Evolutionary conservation across 2,888 invertebrate genomes (phyloP), one percentile per base, ranked within the genome.

Genomic region (Gymnoscelis rufifasciata): DNA sequence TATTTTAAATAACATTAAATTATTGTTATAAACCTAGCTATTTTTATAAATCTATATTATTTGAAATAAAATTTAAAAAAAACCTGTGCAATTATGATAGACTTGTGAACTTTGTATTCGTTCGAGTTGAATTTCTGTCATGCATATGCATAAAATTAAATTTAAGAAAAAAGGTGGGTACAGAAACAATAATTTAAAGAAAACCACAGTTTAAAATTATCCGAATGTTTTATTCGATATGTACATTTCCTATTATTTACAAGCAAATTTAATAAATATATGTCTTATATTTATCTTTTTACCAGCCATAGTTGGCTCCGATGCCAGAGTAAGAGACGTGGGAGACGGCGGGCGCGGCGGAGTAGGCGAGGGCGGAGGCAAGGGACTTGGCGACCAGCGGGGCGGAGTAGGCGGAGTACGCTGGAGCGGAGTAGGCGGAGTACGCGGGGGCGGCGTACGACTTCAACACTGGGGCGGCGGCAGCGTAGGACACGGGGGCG

Each of bases 301-400:
- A 83, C 84, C 84, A 84, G 40, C 82, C 84, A 60, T 84, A 84
- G 67, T 69, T 76, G 51, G 75, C 74, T 45, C 82, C 92, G 37
- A 90, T 84, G 44, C 92, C 91, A 50, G 90, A 78, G 84, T 92
- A 93, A 54, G 90, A 80, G 58, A 91, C 90, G 70, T 92, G 92
- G 38, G 93, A 91, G 13, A 92, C 92, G 46, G 89, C 88, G 38
- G 90, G 89, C 31, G 91, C 90, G 29, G 92, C 90, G 14, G 87
- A 86, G 78, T 90, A 90, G 38, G 83, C 63, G 33, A 90, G 67
- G 42, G 64, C 62, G 38, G 64, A 61, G 31, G 70, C 49, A 47
- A 65, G 56, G 28, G 69, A 51, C 52, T 66, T 62, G 41, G 79
- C 66, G 14, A 87, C 74, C 46, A 90, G 83, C 40, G 84, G 81